phyloP scores from a whole-genome alignment of 2,888 invertebrate genomes.

The Holacanthella duospinosa region DNA sequence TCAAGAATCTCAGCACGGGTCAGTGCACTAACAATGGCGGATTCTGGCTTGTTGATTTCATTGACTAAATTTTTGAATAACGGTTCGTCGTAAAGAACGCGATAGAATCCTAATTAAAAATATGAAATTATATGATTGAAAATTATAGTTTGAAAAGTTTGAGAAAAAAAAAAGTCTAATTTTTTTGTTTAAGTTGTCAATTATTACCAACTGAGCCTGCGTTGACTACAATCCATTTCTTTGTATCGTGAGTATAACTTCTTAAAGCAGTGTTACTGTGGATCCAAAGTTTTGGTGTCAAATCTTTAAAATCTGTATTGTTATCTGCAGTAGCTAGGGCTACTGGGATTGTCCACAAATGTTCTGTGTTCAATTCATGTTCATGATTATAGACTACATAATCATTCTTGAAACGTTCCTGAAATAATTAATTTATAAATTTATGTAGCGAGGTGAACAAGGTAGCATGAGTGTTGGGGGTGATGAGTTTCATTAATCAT shows the following conservation, averaged over 20 bases:
- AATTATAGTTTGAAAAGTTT: no score
- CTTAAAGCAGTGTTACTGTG: conserved; percentile 22
- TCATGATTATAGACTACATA: conserved; percentile 16
- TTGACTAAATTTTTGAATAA: conserved; percentile 18
- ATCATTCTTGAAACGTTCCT: neutral
- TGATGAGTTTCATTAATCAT: no score
- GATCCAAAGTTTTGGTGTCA: conserved; percentile 23
- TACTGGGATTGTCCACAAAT: conserved; percentile 26
- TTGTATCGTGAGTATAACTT: conserved; percentile 15
- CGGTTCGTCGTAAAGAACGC: conserved; percentile 25
- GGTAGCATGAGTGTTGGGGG: no score
- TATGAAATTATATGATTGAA: neutral
- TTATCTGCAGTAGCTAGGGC: conserved; percentile 18
- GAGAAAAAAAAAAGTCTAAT: no score
- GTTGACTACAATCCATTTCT: conserved; percentile 30
- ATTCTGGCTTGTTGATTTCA: conserved; percentile 17
- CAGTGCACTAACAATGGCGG: conserved; percentile 11
- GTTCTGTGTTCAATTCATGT: conserved; percentile 6
- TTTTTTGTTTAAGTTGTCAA: no score
- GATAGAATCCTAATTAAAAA: conserved; percentile 24
- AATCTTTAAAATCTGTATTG: conserved; percentile 14
- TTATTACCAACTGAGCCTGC: conserved; percentile 30
- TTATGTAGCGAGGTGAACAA: no score
- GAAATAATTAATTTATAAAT: no score
- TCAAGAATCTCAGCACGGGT: conserved; percentile 32